Base-by-base conservation (phyloP, 2,888 invertebrate genomes). In the Xiphydria camelus region DNA sequence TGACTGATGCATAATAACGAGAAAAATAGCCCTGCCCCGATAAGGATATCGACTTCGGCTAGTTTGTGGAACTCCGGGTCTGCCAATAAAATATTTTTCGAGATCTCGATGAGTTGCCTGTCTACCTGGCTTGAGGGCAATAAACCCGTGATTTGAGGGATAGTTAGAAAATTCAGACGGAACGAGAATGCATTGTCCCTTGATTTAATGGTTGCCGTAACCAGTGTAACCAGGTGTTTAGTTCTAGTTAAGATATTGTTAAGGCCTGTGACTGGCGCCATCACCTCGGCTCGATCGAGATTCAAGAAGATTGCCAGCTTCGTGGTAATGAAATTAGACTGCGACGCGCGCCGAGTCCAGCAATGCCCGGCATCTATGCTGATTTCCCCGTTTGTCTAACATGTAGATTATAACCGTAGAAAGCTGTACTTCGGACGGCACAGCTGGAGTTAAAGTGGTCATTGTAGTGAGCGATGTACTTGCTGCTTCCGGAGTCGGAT, bases 271-370 rank as follows among this genome's bases (percentile, higher is more conserved):
- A 38, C 37, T 4, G 38, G 38, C 17, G 37, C 17, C 10, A 17
- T 4, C 25, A 15, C 5, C n/a, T 10, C 17, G 9, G 3, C n/a
- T 12, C 18, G 33, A 3, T 17, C 18, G 9, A 18, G 6, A 17
- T 4, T 9, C 1, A 33, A 10, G 5, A 17, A n/a, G 6, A 10
- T 18, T 15, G 18, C 33, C 10, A 15, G 10, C 4, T 17, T 12
- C 15, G 18, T 33, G 7, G 38, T 7, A 26, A 39, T 38, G n/a
- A 50, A 52, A 29, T 49, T 49, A 1, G 45, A 38, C 23, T 52
- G 50, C n/a, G 52, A 55, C n/a, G 52, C 55, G 10, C 19, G n/a
- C n/a, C n/a, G n/a, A n/a, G n/a, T n/a, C n/a, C n/a, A n/a, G n/a
- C n/a, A n/a, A n/a, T n/a, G n/a, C n/a, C n/a, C n/a, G n/a, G n/a